These are phyloP conservation scores for Piaya cayana DNA, from an alignment of 2,113 vertebrate genomes.

Conservation along the genomic window DNA sequence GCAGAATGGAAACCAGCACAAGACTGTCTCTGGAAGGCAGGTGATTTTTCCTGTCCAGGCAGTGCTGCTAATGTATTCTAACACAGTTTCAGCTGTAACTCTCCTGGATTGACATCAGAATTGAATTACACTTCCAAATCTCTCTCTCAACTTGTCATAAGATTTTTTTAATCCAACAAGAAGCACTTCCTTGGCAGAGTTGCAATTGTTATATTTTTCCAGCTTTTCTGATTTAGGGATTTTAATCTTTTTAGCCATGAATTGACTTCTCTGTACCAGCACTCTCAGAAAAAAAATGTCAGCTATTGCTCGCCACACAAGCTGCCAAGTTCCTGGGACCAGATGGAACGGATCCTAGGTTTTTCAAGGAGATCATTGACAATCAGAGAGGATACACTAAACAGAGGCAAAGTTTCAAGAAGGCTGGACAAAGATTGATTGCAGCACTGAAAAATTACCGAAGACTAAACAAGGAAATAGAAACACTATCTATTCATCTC, in stretches of 20 bases:
- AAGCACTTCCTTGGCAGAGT: conserved; percentile 49
- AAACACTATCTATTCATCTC: conserved; percentile 20
- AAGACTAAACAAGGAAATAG: conserved; percentile 31
- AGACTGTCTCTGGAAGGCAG: neutral
- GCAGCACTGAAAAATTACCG: neutral
- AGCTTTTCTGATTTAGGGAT: conserved; percentile 57
- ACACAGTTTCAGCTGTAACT: conserved; percentile 36
- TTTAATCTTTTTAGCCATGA: conserved; percentile 67
- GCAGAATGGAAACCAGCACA: neutral
- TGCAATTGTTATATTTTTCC: conserved; percentile 44
- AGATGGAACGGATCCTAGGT: conserved; percentile 45
- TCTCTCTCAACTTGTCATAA: conserved; percentile 54
- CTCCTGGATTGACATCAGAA: conserved; percentile 53
- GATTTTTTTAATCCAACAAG: conserved; percentile 54
- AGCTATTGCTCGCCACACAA: neutral
- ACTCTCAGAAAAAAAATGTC: neutral
- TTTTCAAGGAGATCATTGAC: conserved; percentile 38
- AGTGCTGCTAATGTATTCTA: conserved; percentile 7
- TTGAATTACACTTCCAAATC: conserved; percentile 63
- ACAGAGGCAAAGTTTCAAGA: neutral
- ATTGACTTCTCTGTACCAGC: conserved; percentile 45
- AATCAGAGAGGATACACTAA: neutral
- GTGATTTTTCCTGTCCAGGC: neutral
- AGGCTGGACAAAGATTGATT: neutral
- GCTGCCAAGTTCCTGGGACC: conserved; percentile 45